Evolutionary conservation across 2,888 invertebrate species (phyloP).

Genomic region (Metallyticus violacea): DNA sequence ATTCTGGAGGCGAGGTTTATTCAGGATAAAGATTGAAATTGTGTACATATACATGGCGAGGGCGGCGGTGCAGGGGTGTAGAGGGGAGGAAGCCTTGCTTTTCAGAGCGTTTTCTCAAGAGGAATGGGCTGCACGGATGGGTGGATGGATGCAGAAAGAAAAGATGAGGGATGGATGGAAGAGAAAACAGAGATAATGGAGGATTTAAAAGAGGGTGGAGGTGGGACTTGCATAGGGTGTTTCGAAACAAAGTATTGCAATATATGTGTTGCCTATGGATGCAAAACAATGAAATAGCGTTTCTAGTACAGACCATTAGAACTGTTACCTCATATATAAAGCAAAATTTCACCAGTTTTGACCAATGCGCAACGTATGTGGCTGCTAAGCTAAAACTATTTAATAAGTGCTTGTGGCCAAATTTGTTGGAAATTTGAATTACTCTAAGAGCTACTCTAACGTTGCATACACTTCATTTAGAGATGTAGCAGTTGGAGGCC

Average conservation of each 20-base stretch:
- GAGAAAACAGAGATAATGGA: slow-evolving; percentile 15
- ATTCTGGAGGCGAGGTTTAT: slow-evolving; percentile 20
- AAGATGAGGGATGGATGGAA: background rate
- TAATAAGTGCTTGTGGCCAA: no score
- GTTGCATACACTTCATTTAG: no score
- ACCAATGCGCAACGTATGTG: no score
- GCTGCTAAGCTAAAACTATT: no score
- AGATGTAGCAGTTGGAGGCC: no score
- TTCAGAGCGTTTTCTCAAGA: background rate
- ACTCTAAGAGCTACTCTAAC: no score
- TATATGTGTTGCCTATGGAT: background rate
- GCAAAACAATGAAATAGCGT: no score
- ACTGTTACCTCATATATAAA: no score
- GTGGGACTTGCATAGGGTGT: background rate
- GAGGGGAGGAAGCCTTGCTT: background rate
- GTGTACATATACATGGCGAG: slow-evolving; percentile 27
- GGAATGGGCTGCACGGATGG: slow-evolving; percentile 1
- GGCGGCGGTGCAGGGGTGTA: background rate
- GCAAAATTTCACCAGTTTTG: no score
- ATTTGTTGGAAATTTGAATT: no score
- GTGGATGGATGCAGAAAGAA: background rate
- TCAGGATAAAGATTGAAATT: slow-evolving; percentile 31
- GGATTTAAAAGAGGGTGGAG: slow-evolving; percentile 1
- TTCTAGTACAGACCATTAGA: no score
- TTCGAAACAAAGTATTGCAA: background rate